Conservation (phyloP, 2,888 invertebrate species). For the Laspeyria flexula region DNA sequence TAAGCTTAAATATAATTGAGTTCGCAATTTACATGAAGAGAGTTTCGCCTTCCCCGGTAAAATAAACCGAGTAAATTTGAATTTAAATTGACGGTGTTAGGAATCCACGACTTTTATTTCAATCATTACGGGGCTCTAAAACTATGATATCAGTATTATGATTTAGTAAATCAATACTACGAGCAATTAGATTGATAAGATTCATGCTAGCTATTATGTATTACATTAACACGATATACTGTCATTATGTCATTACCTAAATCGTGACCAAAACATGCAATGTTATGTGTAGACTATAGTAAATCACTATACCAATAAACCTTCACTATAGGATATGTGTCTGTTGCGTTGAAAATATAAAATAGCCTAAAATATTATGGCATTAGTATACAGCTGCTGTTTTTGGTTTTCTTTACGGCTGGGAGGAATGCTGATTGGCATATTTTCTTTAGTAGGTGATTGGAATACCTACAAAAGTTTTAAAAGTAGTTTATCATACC, state of each 20-base stretch:
- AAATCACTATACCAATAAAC: too few species aligned
- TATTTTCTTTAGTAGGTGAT: conserved; percentile 64
- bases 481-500: background rate
- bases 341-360: background rate
- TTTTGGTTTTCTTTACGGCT: conserved; percentile 81
- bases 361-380: conserved; percentile 54
- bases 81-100: too few species aligned
- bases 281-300: background rate
- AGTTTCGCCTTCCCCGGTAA: too few species aligned
- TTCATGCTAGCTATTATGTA: conserved; percentile 19
- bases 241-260: background rate
- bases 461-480: background rate
- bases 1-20: too few species aligned
- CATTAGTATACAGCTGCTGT: conserved; percentile 77
- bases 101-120: background rate
- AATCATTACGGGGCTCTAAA: conserved; percentile 1
- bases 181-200: conserved; percentile 24
- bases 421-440: conserved; percentile 73
- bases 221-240: conserved; percentile 6
- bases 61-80: too few species aligned
- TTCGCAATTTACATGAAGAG: too few species aligned
- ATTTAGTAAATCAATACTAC: conserved; percentile 29
- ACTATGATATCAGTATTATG: conserved; percentile 11
- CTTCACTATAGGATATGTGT: too few species aligned
- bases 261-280: background rate